These are phyloP conservation scores for Trinectes maculatus DNA, from an alignment of 2,113 vertebrate genomes.

Conservation along the genomic window DNA sequence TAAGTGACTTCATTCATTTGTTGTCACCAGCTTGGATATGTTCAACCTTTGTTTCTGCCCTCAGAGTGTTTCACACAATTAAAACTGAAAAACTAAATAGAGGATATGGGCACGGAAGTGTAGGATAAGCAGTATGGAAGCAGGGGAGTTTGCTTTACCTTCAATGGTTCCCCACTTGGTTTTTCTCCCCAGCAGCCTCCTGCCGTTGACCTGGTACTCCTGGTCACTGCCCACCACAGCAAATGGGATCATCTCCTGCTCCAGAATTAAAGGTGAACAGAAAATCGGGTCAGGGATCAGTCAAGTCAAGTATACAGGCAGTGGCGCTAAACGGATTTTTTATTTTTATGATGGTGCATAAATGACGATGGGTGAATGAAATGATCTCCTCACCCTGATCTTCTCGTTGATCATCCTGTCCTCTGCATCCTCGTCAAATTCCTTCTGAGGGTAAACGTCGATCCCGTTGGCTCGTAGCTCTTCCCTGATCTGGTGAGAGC, in stretches of 20 bases:
- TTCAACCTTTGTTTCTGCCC: no score
- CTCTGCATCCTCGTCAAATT: conserved; percentile 96
- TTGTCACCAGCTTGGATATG: no score
- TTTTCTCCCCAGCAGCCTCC: conserved; percentile 95
- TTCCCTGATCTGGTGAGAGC: conserved; percentile 87
- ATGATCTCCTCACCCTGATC: conserved; percentile 86
- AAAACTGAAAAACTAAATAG: not conserved
- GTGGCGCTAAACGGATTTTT: not conserved
- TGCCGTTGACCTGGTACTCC: conserved; percentile 97
- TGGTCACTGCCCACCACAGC: conserved; percentile 98
- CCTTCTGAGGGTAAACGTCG: conserved; percentile 96
- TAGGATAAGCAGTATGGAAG: no score
- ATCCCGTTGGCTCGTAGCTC: conserved; percentile 95
- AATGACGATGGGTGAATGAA: not conserved
- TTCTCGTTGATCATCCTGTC: conserved; percentile 96
- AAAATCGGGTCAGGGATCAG: conserved; percentile 9
- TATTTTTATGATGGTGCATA: not conserved
- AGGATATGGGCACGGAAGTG: no score
- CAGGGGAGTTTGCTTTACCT: conserved; percentile 81
- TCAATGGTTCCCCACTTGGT: conserved; percentile 99
- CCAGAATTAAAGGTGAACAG: conserved; percentile 2
- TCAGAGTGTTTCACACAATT: no score
- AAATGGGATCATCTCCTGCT: conserved; percentile 97
- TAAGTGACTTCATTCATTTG: no score
- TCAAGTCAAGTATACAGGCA: not conserved